Conservation (phyloP, 2,113 vertebrate genomes). For the Hylia prasina region DNA sequence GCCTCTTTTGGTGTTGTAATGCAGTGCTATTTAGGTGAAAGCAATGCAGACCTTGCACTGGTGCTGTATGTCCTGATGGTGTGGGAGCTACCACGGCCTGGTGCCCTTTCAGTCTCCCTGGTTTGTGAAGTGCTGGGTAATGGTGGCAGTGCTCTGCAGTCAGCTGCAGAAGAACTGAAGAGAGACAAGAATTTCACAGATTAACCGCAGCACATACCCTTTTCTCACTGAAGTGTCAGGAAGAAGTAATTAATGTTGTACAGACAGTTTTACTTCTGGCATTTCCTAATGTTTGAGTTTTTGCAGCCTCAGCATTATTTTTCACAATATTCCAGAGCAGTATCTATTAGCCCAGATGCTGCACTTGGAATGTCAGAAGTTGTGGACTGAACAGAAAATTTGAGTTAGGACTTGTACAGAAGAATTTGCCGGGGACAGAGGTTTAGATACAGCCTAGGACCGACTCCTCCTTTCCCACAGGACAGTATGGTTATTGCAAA, state of each 20-base stretch:
- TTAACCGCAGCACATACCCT: not conserved
- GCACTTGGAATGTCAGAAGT: not conserved
- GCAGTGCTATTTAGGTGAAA: not conserved
- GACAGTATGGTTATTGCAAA: not conserved
- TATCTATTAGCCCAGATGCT: not conserved
- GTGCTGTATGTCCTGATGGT: not conserved
- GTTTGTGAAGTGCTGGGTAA: not conserved
- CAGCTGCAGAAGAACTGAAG: not conserved
- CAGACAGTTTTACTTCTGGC: not conserved
- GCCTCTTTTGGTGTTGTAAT: not conserved
- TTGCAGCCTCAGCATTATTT: not conserved
- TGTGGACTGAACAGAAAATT: not conserved
- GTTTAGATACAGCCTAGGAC: not conserved
- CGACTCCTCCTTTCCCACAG: not conserved
- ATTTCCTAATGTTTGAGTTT: not conserved
- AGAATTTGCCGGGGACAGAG: not conserved
- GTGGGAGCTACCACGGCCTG: not conserved
- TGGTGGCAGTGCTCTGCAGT: not conserved
- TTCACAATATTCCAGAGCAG: not conserved
- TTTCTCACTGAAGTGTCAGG: not conserved
- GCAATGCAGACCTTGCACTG: not conserved
- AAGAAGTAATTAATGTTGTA: not conserved
- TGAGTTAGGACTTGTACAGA: not conserved
- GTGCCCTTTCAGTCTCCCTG: not conserved
- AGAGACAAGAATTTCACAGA: not conserved